Evolutionary conservation across 30 jellyfish, hydroid and myxozoan genomes (phyloP).

Genomic region (Sanderia malayensis): DNA sequence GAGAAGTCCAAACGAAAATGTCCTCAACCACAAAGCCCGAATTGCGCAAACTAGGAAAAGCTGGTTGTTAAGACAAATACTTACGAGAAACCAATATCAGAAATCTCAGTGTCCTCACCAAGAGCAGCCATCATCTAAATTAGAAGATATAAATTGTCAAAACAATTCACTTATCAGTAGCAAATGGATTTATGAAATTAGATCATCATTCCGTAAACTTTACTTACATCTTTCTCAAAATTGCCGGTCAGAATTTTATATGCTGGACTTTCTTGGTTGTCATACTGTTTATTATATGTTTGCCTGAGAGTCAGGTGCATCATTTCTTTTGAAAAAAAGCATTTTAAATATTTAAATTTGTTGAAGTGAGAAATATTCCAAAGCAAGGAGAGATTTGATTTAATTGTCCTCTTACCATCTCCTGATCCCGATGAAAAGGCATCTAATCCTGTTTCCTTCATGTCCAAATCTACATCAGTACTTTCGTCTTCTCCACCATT

Average conservation of each 20-base stretch:
- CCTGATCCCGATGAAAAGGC: constrained; percentile 64
- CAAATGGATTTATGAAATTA: too few relatives aligned
- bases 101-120: constrained; percentile 18
- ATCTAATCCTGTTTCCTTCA: constrained; percentile 43
- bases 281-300: constrained; percentile 44
- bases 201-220: too few relatives aligned
- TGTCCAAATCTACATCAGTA: constrained; percentile 39
- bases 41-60: too few relatives aligned
- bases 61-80: too few relatives aligned
- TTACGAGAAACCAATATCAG: constrained; percentile 41
- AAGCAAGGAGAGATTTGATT: neutral
- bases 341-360: too few relatives aligned
- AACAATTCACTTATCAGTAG: neutral
- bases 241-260: constrained; percentile 62
- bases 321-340: constrained; percentile 13
- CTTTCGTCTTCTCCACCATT: constrained; percentile 46
- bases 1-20: too few relatives aligned
- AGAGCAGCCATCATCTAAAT: constrained; percentile 40
- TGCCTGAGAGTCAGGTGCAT: constrained; percentile 63
- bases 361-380: neutral
- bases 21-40: too few relatives aligned
- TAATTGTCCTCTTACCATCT: constrained; percentile 1
- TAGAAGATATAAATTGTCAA: neutral
- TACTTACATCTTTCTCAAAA: constrained; percentile 64
- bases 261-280: constrained; percentile 50